phyloP scores from a whole-genome alignment of 2,888 invertebrate genomes.

The Drosophila emarginata region DNA sequence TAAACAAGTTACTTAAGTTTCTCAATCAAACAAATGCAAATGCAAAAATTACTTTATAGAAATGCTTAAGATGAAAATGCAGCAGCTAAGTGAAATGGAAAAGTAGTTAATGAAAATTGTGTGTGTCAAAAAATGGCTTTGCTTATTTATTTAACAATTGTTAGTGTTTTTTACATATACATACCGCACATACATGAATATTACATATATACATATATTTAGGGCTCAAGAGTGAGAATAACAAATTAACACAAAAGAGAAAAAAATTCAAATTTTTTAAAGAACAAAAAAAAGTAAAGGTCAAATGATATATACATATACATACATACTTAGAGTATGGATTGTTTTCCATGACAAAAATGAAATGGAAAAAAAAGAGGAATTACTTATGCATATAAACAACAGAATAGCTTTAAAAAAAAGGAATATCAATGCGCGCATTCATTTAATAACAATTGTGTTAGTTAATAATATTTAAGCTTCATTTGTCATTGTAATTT shows the following conservation, averaged over 20 bases:
- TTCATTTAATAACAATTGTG: constrained; percentile 45
- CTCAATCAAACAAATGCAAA: constrained; percentile 31
- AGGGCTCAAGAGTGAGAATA: constrained; percentile 71
- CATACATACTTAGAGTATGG: constrained; percentile 34
- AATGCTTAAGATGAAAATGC: constrained; percentile 64
- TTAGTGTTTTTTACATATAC: constrained; percentile 60
- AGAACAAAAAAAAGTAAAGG: constrained; percentile 3
- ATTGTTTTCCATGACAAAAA: constrained; percentile 68
- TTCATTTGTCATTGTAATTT: constrained; percentile 19
- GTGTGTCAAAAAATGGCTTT: constrained; percentile 53
- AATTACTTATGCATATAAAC: constrained; percentile 63
- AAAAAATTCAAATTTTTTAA: constrained; percentile 46
- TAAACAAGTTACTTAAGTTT: constrained; percentile 46
- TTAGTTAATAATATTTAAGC: constrained; percentile 34
- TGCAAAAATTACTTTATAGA: constrained; percentile 62
- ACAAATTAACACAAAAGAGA: constrained; percentile 31
- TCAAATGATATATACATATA: constrained; percentile 16
- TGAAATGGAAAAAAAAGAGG: constrained; percentile 17
- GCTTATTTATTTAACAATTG: constrained; percentile 66
- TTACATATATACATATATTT: constrained; percentile 57
- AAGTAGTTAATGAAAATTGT: constrained; percentile 19
- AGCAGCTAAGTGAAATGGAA: constrained; percentile 30
- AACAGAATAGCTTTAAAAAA: constrained; percentile 66
- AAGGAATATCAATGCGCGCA: constrained; percentile 37
- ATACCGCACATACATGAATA: constrained; percentile 25